Percentiles rank a stretch among this genome's conserved stretches.
These are phyloP conservation scores for Saccopteryx leptura DNA, from an alignment of 2,113 vertebrate species.

Conservation along the genomic window DNA sequence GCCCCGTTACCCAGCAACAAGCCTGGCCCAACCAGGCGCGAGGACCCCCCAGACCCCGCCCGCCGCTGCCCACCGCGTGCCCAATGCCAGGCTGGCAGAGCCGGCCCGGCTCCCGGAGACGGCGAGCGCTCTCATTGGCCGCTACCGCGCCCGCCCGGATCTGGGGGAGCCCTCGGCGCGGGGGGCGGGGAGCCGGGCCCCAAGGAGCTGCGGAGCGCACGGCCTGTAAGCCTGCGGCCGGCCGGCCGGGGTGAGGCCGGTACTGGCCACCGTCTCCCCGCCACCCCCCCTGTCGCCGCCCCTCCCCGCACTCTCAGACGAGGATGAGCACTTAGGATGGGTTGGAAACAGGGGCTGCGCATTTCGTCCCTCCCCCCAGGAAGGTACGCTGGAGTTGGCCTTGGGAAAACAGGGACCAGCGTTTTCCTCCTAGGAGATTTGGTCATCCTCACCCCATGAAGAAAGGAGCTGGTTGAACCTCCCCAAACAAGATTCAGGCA, in stretches of 20 bases:
- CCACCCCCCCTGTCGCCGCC: neutral
- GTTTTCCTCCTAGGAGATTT: neutral
- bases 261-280: neutral
- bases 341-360: neutral
- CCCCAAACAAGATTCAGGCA: neutral
- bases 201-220: conserved; percentile 68
- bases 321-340: conserved; percentile 19
- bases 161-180: conserved; percentile 78
- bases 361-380: neutral
- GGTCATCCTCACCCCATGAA: neutral
- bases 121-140: conserved; percentile 81
- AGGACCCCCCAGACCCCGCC: conserved; percentile 83
- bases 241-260: conserved; percentile 53
- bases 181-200: conserved; percentile 72
- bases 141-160: conserved; percentile 60
- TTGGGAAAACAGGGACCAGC: neutral
- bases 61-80: conserved; percentile 83
- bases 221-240: conserved; percentile 36
- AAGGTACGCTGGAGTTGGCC: neutral
- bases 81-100: conserved; percentile 85
- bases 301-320: neutral
- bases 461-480: neutral
- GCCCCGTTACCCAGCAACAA: conserved; percentile 86
- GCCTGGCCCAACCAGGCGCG: conserved; percentile 85
- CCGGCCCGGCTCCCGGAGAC: conserved; percentile 83